Base-by-base conservation (phyloP, 2,113 vertebrate genomes). In the Notarius lentiginosus region DNA sequence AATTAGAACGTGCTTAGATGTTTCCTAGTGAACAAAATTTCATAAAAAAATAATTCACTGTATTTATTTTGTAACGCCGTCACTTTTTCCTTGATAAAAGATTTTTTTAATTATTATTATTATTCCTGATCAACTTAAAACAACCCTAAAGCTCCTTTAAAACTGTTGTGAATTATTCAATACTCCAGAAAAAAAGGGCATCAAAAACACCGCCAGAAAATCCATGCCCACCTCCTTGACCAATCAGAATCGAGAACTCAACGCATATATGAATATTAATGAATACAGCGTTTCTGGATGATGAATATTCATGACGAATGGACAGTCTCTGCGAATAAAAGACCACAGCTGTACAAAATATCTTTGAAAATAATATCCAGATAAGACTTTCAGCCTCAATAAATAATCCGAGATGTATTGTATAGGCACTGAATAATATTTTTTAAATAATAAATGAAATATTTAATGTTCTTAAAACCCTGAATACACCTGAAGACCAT, bases 401-500 rank as follows among this genome's bases (percentile, higher is more conserved):
- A 30, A 30, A 55, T 56, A n/a, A 27, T 6, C 9, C 0, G 1
- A 8, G 10, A 6, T 49, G 41, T 51, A 10, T 72, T 47, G 7
- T 53, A 14, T n/a, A 53, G 3, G 10, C 9, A 58, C 8, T 10
- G 7, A 58, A 79, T 20, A 18, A 4, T 34, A 5, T 58, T 9
- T 30, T 30, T 30, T 8, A 12, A 47, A 14, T 5, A 20, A 30
- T 79, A 58, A 30, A 5, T 3, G 12, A 4, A 34, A 34, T 58
- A 53, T 79, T 58, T 34, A 58, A 24, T 14, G 5, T 22, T 20
- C 10, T 1, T 61, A 41, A 34, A 80, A 34, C 17, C 9, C 53
- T 34, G 55, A 79, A 58, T 17, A 60, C 30, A 93, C 91, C 89
- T 87, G 88, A 70, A 87, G 90, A 80, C 17, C 56, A 61, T 58